These are phyloP conservation scores for Euplexia lucipara DNA, from an alignment of 2,888 invertebrate species.

Conservation along the genomic window DNA sequence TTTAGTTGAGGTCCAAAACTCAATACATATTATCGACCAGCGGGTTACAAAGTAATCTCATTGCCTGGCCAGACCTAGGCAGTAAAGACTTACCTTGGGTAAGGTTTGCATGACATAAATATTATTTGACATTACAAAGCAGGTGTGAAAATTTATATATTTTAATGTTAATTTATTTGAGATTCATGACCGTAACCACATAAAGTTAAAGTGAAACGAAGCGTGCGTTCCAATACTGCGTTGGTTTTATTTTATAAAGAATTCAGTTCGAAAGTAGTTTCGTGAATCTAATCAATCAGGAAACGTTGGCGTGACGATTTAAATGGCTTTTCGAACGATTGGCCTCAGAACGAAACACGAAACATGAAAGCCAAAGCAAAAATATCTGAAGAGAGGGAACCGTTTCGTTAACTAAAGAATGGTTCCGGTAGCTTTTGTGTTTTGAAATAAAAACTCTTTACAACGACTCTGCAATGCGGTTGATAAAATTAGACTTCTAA, in stretches of 20 bases:
- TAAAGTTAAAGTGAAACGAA: not conserved
- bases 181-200: slow-evolving; percentile 4
- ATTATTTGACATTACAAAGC: not conserved
- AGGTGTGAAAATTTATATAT: not conserved
- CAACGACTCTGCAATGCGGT: slow-evolving; percentile 51
- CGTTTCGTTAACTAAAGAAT: slow-evolving; percentile 41
- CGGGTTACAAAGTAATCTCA: no score
- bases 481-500: slow-evolving; percentile 52
- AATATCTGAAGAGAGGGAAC: slow-evolving; percentile 36
- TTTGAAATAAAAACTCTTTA: slow-evolving; percentile 52
- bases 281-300: slow-evolving; percentile 52
- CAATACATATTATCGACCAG: no score
- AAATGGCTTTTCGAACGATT: slow-evolving; percentile 45
- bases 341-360: slow-evolving; percentile 27
- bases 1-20: no score
- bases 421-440: slow-evolving; percentile 39
- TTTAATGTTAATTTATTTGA: not conserved
- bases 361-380: slow-evolving; percentile 24
- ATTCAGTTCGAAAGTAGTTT: slow-evolving; percentile 30
- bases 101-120: no score
- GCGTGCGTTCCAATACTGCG: slow-evolving; percentile 6
- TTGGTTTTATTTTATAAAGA: slow-evolving; percentile 28
- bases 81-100: no score
- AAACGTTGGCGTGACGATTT: slow-evolving; percentile 54
- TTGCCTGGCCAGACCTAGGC: no score